phyloP scores from a whole-genome alignment of 2,113 vertebrate species.

The Neodon shergylaensis region DNA sequence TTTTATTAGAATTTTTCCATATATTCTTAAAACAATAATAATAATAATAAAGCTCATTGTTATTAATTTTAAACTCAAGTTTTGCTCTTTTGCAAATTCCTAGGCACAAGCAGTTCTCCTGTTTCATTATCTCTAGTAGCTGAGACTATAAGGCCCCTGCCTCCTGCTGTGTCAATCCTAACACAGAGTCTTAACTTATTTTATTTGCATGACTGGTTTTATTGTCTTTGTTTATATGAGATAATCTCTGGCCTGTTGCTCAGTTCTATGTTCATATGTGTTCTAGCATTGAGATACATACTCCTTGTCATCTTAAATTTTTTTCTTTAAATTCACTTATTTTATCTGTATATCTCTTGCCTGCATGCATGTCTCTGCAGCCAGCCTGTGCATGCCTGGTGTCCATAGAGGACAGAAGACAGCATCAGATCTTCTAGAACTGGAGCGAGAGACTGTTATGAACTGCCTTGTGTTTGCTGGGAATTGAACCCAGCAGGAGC shows the following conservation, averaged over 20 bases:
- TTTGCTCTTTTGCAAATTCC: background rate
- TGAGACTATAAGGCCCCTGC: background rate
- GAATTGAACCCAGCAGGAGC: background rate
- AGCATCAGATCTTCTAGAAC: background rate
- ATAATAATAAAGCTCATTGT: background rate
- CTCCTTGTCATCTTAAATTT: background rate
- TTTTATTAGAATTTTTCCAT: conserved; percentile 2
- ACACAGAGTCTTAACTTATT: background rate
- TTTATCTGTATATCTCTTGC: background rate
- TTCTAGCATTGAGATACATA: background rate
- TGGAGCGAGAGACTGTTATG: background rate
- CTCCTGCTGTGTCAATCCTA: background rate
- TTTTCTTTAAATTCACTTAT: background rate
- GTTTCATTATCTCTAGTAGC: background rate
- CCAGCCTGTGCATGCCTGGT: background rate
- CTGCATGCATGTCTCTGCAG: background rate
- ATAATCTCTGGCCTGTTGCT: background rate
- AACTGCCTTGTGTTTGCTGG: background rate
- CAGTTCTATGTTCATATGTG: background rate
- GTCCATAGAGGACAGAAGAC: background rate
- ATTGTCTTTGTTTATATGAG: background rate
- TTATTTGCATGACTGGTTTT: background rate
- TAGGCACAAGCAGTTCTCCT: background rate
- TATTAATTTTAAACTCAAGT: background rate
- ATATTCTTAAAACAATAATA: background rate